A percentile compares a stretch with the other conserved stretches of the same genome.
Evolutionary conservation across 2,888 invertebrate genomes (phyloP).

Genomic region (Danaus chrysippus): DNA sequence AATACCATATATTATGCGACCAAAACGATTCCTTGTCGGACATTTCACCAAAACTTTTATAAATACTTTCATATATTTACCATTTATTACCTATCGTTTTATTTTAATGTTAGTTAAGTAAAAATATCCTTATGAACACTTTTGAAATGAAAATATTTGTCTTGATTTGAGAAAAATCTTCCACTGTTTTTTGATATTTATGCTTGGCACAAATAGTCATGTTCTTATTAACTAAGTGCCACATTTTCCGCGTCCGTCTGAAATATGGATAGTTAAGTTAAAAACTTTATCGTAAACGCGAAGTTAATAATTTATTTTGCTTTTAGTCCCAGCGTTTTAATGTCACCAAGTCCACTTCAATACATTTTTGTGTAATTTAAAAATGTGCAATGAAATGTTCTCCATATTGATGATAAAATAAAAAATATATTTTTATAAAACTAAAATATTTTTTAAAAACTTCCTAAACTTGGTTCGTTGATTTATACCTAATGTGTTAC

Average conservation of each 20-base stretch:
- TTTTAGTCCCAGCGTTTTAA: conserved; percentile 3
- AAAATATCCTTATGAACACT: no score
- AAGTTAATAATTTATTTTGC: conserved; percentile 4
- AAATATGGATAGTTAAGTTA: neutral
- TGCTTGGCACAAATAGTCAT: neutral
- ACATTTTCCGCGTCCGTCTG: neutral
- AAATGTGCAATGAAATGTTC: neutral
- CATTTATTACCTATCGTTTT: no score
- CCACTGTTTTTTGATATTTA: neutral
- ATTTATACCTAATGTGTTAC: no score
- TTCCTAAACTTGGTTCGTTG: no score
- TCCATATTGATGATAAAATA: neutral
- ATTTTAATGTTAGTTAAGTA: no score
- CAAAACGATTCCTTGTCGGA: no score
- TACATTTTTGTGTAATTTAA: neutral
- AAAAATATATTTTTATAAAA: conserved; percentile 1
- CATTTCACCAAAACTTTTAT: no score
- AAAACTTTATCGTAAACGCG: neutral
- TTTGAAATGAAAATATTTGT: neutral
- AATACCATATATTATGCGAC: no score
- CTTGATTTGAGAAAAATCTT: no score
- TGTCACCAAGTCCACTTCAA: conserved; percentile 3
- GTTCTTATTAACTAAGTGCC: neutral
- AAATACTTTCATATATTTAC: no score
- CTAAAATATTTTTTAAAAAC: no score